Evolutionary conservation across 2,113 vertebrate species (phyloP).

Genomic region (Hippocampus mohnikei): DNA sequence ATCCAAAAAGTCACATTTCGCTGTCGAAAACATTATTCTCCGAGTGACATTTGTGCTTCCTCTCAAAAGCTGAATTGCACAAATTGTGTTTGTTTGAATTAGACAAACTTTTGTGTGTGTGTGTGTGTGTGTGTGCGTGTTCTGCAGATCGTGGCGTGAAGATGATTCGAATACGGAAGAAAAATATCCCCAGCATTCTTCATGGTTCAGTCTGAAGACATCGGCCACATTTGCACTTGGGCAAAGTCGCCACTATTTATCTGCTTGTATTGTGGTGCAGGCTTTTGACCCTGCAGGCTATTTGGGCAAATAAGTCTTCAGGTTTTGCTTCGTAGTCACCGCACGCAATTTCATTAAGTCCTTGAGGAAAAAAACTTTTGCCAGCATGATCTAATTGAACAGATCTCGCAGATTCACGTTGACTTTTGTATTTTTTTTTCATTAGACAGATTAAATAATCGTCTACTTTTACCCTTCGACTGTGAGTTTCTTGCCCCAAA

Average conservation of each 20-base stretch:
- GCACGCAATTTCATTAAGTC: slow-evolving; percentile 5
- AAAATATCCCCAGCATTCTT: slow-evolving; percentile 49
- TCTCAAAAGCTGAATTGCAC: neutral
- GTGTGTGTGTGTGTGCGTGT: neutral
- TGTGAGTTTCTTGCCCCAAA: no score
- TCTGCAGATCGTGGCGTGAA: slow-evolving; percentile 25
- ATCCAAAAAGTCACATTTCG: no score
- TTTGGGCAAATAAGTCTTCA: slow-evolving; percentile 1
- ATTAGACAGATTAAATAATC: neutral
- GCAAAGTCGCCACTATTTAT: slow-evolving; percentile 45
- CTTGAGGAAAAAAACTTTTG: slow-evolving; percentile 28
- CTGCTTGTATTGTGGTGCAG: slow-evolving; percentile 4
- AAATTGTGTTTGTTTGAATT: neutral
- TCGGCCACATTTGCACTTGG: neutral
- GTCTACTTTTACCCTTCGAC: no score
- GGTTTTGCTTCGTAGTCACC: neutral
- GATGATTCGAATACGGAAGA: slow-evolving; percentile 66
- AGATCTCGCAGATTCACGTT: neutral
- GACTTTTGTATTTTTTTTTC: neutral
- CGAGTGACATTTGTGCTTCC: neutral
- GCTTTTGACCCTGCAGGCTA: neutral
- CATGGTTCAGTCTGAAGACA: slow-evolving; percentile 26
- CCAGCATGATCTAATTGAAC: neutral
- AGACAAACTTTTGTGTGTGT: neutral
- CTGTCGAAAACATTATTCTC: neutral